These are phyloP conservation scores for Erebia aethiops DNA, from an alignment of 2,888 invertebrate species.

Conservation along the genomic window DNA sequence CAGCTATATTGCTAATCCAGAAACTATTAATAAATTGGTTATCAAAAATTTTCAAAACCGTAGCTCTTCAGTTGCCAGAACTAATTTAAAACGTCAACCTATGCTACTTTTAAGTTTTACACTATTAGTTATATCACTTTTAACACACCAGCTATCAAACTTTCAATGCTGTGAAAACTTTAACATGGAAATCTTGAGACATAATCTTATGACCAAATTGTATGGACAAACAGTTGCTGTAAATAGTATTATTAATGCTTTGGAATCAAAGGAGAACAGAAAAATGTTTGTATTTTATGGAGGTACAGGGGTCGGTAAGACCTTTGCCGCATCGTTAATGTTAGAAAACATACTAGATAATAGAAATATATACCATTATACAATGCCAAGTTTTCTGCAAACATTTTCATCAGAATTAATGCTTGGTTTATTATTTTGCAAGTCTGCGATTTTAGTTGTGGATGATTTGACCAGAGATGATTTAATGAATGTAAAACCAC, in stretches of 20 bases:
- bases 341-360: conserved; percentile 55
- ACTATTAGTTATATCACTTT: conserved; percentile 49
- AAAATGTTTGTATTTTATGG: conserved; percentile 71
- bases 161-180: conserved; percentile 59
- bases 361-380: conserved; percentile 72
- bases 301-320: conserved; percentile 76
- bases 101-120: conserved; percentile 36
- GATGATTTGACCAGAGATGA: conserved; percentile 64
- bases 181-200: conserved; percentile 48
- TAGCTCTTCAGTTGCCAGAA: conserved; percentile 1
- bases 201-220: conserved; percentile 52
- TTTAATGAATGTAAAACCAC: conserved; percentile 46
- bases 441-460: conserved; percentile 60
- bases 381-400: conserved; percentile 66
- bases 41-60: conserved; percentile 3
- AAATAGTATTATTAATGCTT: conserved; percentile 52
- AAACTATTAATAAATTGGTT: conserved; percentile 24
- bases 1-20: conserved; percentile 10
- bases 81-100: background rate
- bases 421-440: conserved; percentile 64
- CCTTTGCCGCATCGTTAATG: conserved; percentile 62
- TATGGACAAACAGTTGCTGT: conserved; percentile 65
- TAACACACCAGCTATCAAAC: conserved; percentile 50
- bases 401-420: conserved; percentile 61
- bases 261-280: conserved; percentile 50